Percentiles rank a stretch among this genome's conserved stretches.
Conservation (phyloP, 2,888 invertebrate species). For the Trachelus iudaicus region DNA sequence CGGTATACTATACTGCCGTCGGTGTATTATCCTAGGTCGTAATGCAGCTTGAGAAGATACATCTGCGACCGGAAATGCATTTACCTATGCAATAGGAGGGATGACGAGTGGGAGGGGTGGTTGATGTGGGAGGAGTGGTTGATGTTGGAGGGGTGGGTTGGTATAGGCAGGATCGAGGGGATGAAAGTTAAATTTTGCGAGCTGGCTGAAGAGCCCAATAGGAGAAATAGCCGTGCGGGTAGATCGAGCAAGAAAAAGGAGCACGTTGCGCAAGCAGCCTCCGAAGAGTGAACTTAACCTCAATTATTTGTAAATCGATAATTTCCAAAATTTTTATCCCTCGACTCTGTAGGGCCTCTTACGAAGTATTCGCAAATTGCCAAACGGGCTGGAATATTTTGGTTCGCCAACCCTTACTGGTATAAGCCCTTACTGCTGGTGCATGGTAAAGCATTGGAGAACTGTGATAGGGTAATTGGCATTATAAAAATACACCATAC, state of each 20-base stretch:
- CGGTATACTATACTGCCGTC: constrained; percentile 19
- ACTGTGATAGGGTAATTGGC: too few species aligned
- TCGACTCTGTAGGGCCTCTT: neutral
- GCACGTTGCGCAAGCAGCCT: constrained; percentile 12
- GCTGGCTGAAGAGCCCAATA: neutral
- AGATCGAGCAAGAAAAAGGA: constrained; percentile 4
- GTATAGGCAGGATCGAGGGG: constrained; percentile 3
- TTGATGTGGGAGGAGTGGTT: neutral
- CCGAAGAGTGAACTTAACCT: constrained; percentile 31
- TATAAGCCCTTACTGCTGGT: too few species aligned
- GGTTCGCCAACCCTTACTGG: too few species aligned
- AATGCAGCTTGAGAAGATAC: constrained; percentile 8
- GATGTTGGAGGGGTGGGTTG: too few species aligned
- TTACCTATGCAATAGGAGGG: neutral
- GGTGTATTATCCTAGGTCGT: constrained; percentile 14
- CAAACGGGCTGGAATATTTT: constrained; percentile 26
- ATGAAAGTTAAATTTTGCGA: constrained; percentile 5
- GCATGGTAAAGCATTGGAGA: too few species aligned
- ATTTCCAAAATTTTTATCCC: constrained; percentile 23
- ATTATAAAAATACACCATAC: too few species aligned
- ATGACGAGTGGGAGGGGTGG: neutral
- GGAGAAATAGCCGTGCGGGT: constrained; percentile 12
- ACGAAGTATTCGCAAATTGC: constrained; percentile 31
- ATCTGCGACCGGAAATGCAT: neutral
- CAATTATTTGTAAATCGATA: constrained; percentile 45